phyloP scores from a whole-genome alignment of 2,888 invertebrate genomes.

The Drosophila differens region DNA sequence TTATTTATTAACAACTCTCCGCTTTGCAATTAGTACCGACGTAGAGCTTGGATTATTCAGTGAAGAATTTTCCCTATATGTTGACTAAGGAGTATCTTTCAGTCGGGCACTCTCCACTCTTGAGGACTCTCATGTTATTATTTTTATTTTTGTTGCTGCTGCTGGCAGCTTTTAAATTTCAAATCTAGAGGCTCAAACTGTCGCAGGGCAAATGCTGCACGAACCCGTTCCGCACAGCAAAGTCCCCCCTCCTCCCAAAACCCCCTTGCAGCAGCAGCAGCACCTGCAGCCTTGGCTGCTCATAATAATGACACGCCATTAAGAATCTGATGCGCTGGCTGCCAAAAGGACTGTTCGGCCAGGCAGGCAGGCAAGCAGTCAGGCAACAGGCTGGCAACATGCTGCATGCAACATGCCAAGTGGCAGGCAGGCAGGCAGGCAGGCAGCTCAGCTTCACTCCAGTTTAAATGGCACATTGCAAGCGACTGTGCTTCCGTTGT shows the following conservation, averaged over 20 bases:
- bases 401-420: conserved; percentile 19
- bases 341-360: conserved; percentile 14
- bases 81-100: background rate
- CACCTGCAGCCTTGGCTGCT: conserved; percentile 53
- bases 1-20: background rate
- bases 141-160: conserved; percentile 36
- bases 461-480: conserved; percentile 77
- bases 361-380: background rate
- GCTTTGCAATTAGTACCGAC: background rate
- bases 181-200: conserved; percentile 73
- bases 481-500: conserved; percentile 72
- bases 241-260: background rate
- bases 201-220: conserved; percentile 66
- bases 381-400: conserved; percentile 24
- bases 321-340: conserved; percentile 66
- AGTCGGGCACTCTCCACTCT: background rate
- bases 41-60: background rate
- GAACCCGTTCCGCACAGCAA: conserved; percentile 54
- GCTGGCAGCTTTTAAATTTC: conserved; percentile 68
- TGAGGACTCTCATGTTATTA: conserved; percentile 3
- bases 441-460: conserved; percentile 47
- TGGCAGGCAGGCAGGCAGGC: conserved; percentile 3
- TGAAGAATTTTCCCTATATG: too few relatives aligned
- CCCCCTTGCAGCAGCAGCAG: conserved; percentile 24
- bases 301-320: conserved; percentile 81